These are phyloP conservation scores for Eupithecia tripunctaria DNA, from an alignment of 2,888 invertebrate genomes.

Conservation along the genomic window DNA sequence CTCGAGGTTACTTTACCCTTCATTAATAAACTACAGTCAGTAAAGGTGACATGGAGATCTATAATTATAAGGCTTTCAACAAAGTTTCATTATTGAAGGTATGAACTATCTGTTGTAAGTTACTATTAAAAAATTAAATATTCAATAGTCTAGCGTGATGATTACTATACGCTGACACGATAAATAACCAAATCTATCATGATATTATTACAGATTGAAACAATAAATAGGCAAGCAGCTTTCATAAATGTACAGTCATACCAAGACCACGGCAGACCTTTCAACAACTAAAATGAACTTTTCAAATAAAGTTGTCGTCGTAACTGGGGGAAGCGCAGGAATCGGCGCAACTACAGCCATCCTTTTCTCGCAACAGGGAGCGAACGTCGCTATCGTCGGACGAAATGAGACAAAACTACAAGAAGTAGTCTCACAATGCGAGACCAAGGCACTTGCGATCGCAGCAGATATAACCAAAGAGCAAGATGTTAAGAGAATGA, in stretches of 20 bases:
- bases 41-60: not conserved
- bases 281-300: not conserved
- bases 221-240: not conserved
- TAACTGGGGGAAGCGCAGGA: conserved; percentile 88
- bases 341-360: conserved; percentile 88
- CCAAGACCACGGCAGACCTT: not conserved
- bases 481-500: conserved; percentile 50
- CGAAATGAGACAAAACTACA: conserved; percentile 87
- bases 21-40: not conserved
- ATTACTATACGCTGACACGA: not conserved
- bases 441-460: not conserved
- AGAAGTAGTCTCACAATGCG: conserved; percentile 68
- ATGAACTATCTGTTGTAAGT: not conserved
- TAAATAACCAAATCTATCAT: not conserved
- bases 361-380: conserved; percentile 86
- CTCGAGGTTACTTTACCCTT: not conserved
- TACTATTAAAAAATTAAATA: conserved; percentile 3
- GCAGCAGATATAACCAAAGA: conserved; percentile 21
- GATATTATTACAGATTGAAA: not conserved
- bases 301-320: conserved; percentile 78
- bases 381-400: conserved; percentile 85
- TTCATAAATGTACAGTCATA: not conserved
- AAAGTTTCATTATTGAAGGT: not conserved
- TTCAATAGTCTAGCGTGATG: not conserved
- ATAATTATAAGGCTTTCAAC: not conserved